phyloP scores from a whole-genome alignment of 1,140 invertebrate genomes.

The Phocides pigmalion region DNA sequence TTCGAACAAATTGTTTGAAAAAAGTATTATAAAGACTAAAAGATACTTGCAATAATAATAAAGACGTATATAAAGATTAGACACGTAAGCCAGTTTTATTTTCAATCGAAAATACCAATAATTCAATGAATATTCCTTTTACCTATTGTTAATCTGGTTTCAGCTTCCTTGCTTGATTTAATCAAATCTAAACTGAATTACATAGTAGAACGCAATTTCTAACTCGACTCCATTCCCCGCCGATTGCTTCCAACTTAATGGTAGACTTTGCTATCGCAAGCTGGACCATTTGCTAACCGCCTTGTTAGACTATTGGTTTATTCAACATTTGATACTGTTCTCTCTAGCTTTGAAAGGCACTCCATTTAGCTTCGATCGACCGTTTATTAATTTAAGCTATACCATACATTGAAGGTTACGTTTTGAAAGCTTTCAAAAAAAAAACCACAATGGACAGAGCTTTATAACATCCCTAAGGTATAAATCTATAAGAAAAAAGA shows the following conservation, averaged over 20 bases:
- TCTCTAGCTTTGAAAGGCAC: background rate
- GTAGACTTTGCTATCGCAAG: slow-evolving; percentile 27
- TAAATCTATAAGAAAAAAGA: slow-evolving; percentile 20
- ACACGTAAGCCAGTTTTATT: too few species aligned
- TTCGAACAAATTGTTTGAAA: too few species aligned
- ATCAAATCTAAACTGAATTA: slow-evolving; percentile 28
- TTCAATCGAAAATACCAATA: too few species aligned
- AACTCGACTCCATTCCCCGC: slow-evolving; percentile 24
- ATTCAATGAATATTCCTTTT: background rate
- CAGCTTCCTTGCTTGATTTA: background rate
- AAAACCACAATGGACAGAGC: background rate
- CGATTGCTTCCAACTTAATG: slow-evolving; percentile 31
- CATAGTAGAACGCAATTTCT: slow-evolving; percentile 26
- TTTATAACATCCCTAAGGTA: slow-evolving; percentile 21
- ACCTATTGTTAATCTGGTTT: background rate
- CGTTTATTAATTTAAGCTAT: background rate
- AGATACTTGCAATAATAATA: too few species aligned
- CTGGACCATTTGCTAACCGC: slow-evolving; percentile 29
- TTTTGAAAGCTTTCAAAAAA: background rate
- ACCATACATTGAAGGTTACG: background rate
- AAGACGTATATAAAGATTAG: too few species aligned
- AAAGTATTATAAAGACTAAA: too few species aligned
- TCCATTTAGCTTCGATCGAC: slow-evolving; percentile 3
- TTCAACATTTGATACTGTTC: slow-evolving; percentile 16
- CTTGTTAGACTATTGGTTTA: slow-evolving; percentile 30